Percentiles rank a stretch among this genome's conserved stretches.
Conservation (phyloP, 2,113 vertebrate species). For the Lasiurus borealis region DNA sequence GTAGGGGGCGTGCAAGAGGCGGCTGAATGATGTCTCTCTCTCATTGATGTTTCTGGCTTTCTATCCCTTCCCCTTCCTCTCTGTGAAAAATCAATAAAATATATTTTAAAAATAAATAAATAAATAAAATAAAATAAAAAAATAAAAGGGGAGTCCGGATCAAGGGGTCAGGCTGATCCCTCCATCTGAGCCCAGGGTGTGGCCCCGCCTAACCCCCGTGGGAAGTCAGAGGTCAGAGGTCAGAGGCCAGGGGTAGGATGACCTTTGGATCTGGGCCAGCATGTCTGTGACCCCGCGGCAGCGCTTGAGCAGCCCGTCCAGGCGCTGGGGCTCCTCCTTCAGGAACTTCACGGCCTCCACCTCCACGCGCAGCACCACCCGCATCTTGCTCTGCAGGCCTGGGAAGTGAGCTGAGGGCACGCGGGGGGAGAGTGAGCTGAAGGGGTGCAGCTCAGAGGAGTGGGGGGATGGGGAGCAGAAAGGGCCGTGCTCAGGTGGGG, state of each 20-base stretch:
- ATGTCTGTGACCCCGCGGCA: slow-evolving; percentile 95
- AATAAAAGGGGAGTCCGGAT: neutral
- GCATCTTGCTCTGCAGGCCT: slow-evolving; percentile 98
- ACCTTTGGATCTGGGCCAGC: slow-evolving; percentile 89
- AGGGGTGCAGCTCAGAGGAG: neutral
- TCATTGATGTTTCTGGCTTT: too few relatives aligned
- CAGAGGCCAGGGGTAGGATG: slow-evolving; percentile 52
- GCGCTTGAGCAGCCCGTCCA: slow-evolving; percentile 96
- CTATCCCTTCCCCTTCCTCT: too few relatives aligned
- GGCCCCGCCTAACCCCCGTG: neutral
- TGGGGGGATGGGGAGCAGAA: neutral
- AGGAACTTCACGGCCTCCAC: slow-evolving; percentile 99
- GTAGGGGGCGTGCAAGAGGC: too few relatives aligned
- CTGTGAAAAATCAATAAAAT: too few relatives aligned
- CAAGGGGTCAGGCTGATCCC: neutral
- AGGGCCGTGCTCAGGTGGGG: neutral
- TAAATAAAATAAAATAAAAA: too few relatives aligned
- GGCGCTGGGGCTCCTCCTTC: slow-evolving; percentile 97
- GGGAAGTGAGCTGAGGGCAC: slow-evolving; percentile 94
- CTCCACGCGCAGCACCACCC: slow-evolving; percentile 97
- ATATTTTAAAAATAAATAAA: too few relatives aligned
- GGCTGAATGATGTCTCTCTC: too few relatives aligned
- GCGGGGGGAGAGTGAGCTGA: neutral
- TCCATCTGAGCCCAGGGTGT: accelerated
- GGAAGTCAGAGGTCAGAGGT: neutral